Conservation (phyloP, 2,888 invertebrate species). For the Campoplex capitator region DNA sequence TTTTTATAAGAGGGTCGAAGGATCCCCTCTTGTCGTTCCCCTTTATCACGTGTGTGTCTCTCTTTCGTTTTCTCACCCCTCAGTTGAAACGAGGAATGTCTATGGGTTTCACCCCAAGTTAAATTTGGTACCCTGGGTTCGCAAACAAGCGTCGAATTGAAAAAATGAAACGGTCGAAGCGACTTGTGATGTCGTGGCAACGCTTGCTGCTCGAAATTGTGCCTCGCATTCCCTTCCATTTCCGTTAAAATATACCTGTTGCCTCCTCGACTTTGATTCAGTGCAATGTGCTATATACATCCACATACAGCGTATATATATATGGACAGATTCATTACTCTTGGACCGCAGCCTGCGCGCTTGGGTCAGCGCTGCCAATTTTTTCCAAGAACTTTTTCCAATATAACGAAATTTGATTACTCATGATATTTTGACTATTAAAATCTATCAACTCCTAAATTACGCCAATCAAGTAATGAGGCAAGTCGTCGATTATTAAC, state of each 20-base stretch:
- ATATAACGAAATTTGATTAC: too few species aligned
- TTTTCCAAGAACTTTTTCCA: too few species aligned
- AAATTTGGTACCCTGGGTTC: slow-evolving; percentile 71
- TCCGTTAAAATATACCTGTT: slow-evolving; percentile 17
- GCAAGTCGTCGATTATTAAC: too few species aligned
- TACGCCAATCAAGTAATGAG: too few species aligned
- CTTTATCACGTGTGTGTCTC: slow-evolving; percentile 63
- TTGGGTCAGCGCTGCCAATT: too few species aligned
- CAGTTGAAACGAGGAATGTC: slow-evolving; percentile 69
- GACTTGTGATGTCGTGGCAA: slow-evolving; percentile 44
- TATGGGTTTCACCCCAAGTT: slow-evolving; percentile 62
- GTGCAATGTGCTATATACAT: neutral
- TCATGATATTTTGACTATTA: too few species aligned
- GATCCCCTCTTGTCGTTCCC: slow-evolving; percentile 51
- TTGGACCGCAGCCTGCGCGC: too few species aligned
- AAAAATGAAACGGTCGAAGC: slow-evolving; percentile 39
- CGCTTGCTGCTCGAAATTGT: slow-evolving; percentile 4
- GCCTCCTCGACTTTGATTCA: slow-evolving; percentile 60
- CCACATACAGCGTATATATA: too few species aligned
- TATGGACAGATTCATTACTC: too few species aligned
- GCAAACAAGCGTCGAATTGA: slow-evolving; percentile 42
- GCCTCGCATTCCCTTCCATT: slow-evolving; percentile 4
- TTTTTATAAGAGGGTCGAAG: slow-evolving; percentile 70
- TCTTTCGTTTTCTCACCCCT: slow-evolving; percentile 75
- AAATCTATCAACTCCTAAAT: too few species aligned